Percentiles rank a stretch among this genome's conserved stretches.
Evolutionary conservation across 2,113 vertebrate genomes (phyloP).

Genomic region (Rhinichthys klamathensis): DNA sequence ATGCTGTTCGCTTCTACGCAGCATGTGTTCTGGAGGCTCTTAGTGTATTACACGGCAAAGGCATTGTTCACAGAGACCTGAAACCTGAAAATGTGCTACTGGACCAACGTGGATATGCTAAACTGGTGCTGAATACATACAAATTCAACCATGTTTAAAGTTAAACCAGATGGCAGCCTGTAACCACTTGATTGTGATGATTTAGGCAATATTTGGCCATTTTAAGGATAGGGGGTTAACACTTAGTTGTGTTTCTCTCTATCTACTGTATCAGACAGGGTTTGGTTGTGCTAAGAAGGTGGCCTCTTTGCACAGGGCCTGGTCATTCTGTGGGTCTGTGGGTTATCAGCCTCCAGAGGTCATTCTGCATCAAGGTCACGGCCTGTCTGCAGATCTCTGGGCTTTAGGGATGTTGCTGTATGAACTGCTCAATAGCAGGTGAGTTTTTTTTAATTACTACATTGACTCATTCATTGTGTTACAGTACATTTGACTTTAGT

Average conservation of each 20-base stretch:
- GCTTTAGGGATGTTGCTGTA: slow-evolving; percentile 77
- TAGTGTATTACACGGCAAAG: slow-evolving; percentile 70
- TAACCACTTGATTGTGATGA: neutral
- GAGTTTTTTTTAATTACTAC: slow-evolving; percentile 15
- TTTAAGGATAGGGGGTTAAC: neutral
- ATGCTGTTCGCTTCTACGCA: slow-evolving; percentile 72
- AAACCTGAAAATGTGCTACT: slow-evolving; percentile 78
- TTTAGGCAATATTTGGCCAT: neutral
- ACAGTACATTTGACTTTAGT: neutral
- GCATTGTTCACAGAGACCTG: slow-evolving; percentile 76
- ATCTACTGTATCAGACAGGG: slow-evolving; percentile 63
- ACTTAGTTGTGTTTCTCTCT: neutral
- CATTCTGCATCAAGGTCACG: slow-evolving; percentile 74
- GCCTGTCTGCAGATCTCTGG: slow-evolving; percentile 72
- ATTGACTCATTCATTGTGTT: neutral
- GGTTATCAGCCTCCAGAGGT: slow-evolving; percentile 79
- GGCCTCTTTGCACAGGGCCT: slow-evolving; percentile 72
- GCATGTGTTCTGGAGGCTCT: slow-evolving; percentile 77
- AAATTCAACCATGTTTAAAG: neutral
- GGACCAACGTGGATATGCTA: slow-evolving; percentile 76
- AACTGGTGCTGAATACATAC: slow-evolving; percentile 70
- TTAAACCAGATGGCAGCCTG: neutral
- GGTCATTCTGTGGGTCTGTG: slow-evolving; percentile 78
- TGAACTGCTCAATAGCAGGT: slow-evolving; percentile 77
- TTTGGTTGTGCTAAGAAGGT: slow-evolving; percentile 75